Percentiles rank a stretch among this genome's conserved stretches.
Conservation (phyloP, 2,113 vertebrate species). For the Suricata suricatta region DNA sequence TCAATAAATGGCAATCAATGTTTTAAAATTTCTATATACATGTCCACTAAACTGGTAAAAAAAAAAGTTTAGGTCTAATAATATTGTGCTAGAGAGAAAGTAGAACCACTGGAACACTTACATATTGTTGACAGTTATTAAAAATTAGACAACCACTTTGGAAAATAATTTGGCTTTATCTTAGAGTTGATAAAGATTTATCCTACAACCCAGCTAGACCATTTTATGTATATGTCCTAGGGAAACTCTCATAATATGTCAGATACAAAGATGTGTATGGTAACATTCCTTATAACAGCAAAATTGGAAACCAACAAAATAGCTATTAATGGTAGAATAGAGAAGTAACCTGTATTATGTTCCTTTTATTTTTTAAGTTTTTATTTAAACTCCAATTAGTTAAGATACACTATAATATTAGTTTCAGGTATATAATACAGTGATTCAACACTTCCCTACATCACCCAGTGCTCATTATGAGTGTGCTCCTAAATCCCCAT, state of each 20-base stretch:
- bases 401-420: too few relatives aligned
- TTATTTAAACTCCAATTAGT: too few relatives aligned
- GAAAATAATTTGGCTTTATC: conserved; percentile 33
- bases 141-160: background rate
- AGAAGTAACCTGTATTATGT: background rate
- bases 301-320: conserved; percentile 13
- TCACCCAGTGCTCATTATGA: too few relatives aligned
- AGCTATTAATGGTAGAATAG: background rate
- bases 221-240: background rate
- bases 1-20: background rate
- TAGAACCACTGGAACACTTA: background rate
- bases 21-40: conserved; percentile 16
- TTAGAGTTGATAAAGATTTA: conserved; percentile 18
- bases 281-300: background rate
- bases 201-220: background rate
- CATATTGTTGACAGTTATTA: background rate
- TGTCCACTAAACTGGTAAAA: background rate
- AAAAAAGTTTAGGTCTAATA: conserved; percentile 20
- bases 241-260: background rate
- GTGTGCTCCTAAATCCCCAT: too few relatives aligned
- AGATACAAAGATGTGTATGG: background rate
- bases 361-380: background rate
- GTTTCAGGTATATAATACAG: too few relatives aligned
- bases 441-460: too few relatives aligned
- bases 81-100: background rate